phyloP scores from a whole-genome alignment of 2,797 vertebrate species.

The Rhadinocentrus ornatus region DNA sequence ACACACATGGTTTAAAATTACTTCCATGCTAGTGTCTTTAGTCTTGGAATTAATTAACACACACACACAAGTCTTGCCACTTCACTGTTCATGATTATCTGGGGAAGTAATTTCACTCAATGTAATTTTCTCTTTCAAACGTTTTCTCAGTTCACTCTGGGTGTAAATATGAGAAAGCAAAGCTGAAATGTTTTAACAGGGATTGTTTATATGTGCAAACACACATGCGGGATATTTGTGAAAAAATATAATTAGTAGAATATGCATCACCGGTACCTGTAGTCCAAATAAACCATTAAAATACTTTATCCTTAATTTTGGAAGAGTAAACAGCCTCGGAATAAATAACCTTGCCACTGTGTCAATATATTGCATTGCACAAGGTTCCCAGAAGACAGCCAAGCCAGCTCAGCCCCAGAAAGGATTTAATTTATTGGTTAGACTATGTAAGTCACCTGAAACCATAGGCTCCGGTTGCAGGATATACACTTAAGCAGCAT shows the following conservation, averaged over 20 bases:
- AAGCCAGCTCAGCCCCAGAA: constrained; percentile 18
- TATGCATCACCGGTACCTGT: constrained; percentile 15
- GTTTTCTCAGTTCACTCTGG: constrained; percentile 53
- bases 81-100: constrained; percentile 44
- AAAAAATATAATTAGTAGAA: constrained; percentile 5
- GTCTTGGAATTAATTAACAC: constrained; percentile 12
- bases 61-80: not conserved
- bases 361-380: constrained; percentile 18
- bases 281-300: constrained; percentile 24
- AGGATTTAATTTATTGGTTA: constrained; percentile 19
- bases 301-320: constrained; percentile 19
- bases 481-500: not conserved
- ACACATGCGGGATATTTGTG: constrained; percentile 25
- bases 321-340: constrained; percentile 7
- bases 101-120: constrained; percentile 48
- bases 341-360: constrained; percentile 13
- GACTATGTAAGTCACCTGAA: constrained; percentile 3
- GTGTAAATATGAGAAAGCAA: constrained; percentile 21
- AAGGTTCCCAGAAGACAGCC: constrained; percentile 10
- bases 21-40: constrained; percentile 25
- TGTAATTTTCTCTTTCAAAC: constrained; percentile 65
- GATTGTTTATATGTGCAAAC: constrained; percentile 14
- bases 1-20: constrained; percentile 23
- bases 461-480: not conserved
- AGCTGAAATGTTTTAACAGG: constrained; percentile 28